Conservation (phyloP, 2,113 vertebrate genomes). For the Heterocephalus glaber region DNA sequence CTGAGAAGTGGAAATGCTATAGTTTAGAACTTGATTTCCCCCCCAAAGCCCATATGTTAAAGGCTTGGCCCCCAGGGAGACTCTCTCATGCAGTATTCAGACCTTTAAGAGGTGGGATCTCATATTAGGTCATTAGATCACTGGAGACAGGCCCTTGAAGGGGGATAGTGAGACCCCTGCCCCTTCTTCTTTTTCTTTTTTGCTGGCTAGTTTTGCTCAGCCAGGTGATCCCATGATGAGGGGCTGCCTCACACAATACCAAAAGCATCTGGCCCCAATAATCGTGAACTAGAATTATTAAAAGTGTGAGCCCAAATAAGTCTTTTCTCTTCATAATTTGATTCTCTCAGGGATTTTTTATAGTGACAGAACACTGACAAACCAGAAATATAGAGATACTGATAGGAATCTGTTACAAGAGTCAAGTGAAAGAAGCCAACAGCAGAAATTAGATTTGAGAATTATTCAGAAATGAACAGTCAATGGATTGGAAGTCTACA, state of each 20-base stretch:
- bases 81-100: neutral
- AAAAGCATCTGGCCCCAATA: neutral
- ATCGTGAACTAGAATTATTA: too few relatives aligned
- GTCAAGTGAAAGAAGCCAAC: neutral
- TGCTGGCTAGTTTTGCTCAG: neutral
- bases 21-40: neutral
- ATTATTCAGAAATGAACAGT: neutral
- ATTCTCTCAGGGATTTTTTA: neutral
- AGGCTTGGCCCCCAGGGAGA: too few relatives aligned
- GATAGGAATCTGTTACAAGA: neutral
- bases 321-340: neutral
- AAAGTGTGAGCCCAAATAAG: neutral
- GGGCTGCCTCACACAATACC: neutral
- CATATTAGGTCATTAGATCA: neutral
- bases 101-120: neutral
- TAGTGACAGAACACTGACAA: neutral
- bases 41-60: neutral
- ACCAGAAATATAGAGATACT: neutral
- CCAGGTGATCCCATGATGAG: too few relatives aligned
- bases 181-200: neutral
- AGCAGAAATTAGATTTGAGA: neutral
- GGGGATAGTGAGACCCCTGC: too few relatives aligned
- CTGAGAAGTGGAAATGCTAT: neutral
- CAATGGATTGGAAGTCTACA: neutral
- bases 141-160: too few relatives aligned